Conservation (phyloP, 2,888 invertebrate genomes). For the Latrodectus hesperus region DNA sequence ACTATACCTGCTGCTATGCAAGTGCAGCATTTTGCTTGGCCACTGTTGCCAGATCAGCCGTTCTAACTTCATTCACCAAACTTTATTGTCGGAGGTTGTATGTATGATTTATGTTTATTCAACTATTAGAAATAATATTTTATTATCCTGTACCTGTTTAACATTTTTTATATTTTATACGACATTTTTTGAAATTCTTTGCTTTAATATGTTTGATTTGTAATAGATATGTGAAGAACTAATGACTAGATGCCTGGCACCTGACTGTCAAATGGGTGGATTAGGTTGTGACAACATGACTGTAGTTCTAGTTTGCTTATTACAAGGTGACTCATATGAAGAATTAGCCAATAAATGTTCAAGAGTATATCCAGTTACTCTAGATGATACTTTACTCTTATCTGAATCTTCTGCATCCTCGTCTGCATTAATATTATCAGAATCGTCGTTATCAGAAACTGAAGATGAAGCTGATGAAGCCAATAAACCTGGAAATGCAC, state of each 20-base stretch:
- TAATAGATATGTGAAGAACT: conserved; percentile 91
- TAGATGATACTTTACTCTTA: conserved; percentile 30
- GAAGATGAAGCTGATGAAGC: conserved; percentile 66
- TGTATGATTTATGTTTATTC: too few species aligned
- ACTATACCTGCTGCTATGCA: too few species aligned
- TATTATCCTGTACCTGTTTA: too few species aligned
- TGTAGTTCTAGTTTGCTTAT: conserved; percentile 89
- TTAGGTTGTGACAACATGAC: conserved; percentile 99
- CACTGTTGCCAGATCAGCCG: too few species aligned
- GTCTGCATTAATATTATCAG: conserved; percentile 33
- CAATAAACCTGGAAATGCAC: conserved; percentile 33
- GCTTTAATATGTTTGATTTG: too few species aligned
- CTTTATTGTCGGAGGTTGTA: too few species aligned
- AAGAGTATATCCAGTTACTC: conserved; percentile 44
- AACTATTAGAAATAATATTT: too few species aligned
- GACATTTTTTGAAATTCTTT: too few species aligned
- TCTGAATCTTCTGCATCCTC: conserved; percentile 62
- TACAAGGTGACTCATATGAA: conserved; percentile 77
- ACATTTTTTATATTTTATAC: too few species aligned
- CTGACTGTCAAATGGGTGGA: conserved; percentile 97
- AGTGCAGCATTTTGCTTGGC: too few species aligned
- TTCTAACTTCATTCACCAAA: too few species aligned
- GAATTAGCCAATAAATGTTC: conserved; percentile 75
- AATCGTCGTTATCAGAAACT: conserved; percentile 65
- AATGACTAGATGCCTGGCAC: conserved; percentile 95